These are phyloP conservation scores for Cepaea hortensis DNA, from an alignment of 2,888 invertebrate genomes.

Conservation along the genomic window DNA sequence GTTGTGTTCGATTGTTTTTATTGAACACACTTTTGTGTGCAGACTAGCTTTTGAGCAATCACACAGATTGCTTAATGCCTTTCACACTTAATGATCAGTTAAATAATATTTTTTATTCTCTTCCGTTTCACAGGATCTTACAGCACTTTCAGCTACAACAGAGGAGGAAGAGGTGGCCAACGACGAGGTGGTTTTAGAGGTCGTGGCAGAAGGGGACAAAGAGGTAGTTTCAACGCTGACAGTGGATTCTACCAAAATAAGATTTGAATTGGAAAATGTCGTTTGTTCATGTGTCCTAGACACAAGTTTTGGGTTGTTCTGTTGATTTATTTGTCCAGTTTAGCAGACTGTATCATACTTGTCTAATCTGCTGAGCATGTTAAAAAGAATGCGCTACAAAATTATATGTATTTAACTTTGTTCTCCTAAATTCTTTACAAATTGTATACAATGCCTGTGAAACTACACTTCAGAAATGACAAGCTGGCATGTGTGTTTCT, in stretches of 20 bases:
- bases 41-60: too few species aligned
- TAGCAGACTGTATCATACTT: not conserved
- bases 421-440: too few species aligned
- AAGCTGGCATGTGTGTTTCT: too few species aligned
- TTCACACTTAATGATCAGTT: too few species aligned
- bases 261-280: not conserved
- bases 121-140: slow-evolving; percentile 31
- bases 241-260: slow-evolving; percentile 48
- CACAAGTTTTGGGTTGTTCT: not conserved
- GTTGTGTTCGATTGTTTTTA: too few species aligned
- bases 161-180: slow-evolving; percentile 44
- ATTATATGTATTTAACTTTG: too few species aligned
- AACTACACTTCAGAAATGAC: too few species aligned
- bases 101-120: not conserved
- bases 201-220: slow-evolving; percentile 47
- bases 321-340: not conserved
- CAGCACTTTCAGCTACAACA: slow-evolving; percentile 4
- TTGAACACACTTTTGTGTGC: too few species aligned
- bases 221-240: slow-evolving; percentile 44
- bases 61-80: too few species aligned
- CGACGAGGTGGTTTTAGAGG: slow-evolving; percentile 52
- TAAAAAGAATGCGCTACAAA: too few species aligned
- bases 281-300: not conserved
- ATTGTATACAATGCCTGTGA: too few species aligned
- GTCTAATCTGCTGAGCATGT: not conserved